These are phyloP conservation scores for Mionectes macconnelli DNA, from an alignment of 2,113 vertebrate species.

Conservation along the genomic window DNA sequence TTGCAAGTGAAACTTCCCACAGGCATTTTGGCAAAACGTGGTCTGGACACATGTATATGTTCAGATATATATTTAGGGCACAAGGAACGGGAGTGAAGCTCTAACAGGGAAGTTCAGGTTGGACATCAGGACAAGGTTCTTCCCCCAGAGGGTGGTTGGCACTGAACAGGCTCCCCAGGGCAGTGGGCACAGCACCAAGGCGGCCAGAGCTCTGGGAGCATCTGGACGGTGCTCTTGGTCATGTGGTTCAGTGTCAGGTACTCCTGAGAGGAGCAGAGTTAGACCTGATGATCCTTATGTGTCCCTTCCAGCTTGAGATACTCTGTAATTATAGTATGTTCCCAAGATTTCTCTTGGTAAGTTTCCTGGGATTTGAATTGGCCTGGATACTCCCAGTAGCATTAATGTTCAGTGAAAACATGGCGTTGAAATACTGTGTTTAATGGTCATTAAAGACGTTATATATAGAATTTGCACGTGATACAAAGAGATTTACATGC, in stretches of 20 bases:
- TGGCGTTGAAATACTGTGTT: background rate
- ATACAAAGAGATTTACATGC: conserved; percentile 5
- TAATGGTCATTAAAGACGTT: background rate
- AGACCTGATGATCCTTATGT: background rate
- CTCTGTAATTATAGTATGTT: background rate
- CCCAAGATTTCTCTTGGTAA: background rate
- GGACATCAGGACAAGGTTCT: background rate
- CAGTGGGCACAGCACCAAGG: background rate
- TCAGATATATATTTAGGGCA: background rate
- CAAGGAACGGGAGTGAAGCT: background rate
- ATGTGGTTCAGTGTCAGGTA: background rate
- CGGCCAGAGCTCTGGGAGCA: background rate
- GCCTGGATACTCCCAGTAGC: background rate
- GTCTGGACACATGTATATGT: background rate
- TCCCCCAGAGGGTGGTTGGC: background rate
- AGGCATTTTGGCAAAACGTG: rapidly evolving
- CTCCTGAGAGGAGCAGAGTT: background rate
- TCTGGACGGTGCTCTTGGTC: background rate
- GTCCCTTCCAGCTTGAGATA: background rate
- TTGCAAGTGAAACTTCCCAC: background rate
- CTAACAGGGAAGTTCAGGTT: background rate
- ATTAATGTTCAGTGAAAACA: background rate
- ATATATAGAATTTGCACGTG: background rate
- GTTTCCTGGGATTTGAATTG: background rate
- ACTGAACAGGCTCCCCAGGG: background rate